Base-by-base conservation (phyloP, 2,797 vertebrate species). In the Fringilla coelebs region DNA sequence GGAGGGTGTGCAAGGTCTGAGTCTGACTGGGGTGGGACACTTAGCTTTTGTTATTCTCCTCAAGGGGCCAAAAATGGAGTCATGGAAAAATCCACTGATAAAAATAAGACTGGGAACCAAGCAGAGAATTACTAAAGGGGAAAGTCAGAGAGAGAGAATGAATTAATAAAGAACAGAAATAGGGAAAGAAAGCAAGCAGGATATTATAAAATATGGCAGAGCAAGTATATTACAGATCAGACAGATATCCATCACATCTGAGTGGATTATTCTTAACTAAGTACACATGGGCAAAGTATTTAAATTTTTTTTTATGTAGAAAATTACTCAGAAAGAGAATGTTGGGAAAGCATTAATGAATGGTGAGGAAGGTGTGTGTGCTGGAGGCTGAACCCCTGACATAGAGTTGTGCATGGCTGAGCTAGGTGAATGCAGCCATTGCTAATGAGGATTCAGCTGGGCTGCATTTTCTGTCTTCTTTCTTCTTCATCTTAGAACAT, bases 41-140 rank as follows among this genome's bases (percentile, higher is more conserved):
- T 61, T 17, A 19, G n/a, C 29, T 68, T 76, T 72, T 80, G 58
- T 68, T 84, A 11, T 43, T 91, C 71, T 67, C 74, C 81, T 76
- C 51, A 34, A 84, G 73, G 36, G 81, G 17, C 38, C 31, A 43
- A 38, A 65, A 67, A 77, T 65, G 36, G 41, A 85, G n/a, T 21
- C 8, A 10, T 85, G 90, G 86, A 92, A 93, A 93, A 93, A 90
- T 83, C 52, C 72, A 38, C 31, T 41, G 65, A 43, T 75, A 78
- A 92, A 91, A 92, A 88, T 84, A 78, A 89, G 55, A 32, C 54
- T 93, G 55, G 73, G 66, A 94, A 73, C 29, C 60, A 71, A 83
- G 85, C 65, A 84, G 66, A 78, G 79, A 95, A 81, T 70, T 82
- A 78, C 45, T 48, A 31, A 91, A 84, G 38, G 62, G 49, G 36